Conservation (phyloP, 2,888 invertebrate species). For the Hipparchia semele region DNA sequence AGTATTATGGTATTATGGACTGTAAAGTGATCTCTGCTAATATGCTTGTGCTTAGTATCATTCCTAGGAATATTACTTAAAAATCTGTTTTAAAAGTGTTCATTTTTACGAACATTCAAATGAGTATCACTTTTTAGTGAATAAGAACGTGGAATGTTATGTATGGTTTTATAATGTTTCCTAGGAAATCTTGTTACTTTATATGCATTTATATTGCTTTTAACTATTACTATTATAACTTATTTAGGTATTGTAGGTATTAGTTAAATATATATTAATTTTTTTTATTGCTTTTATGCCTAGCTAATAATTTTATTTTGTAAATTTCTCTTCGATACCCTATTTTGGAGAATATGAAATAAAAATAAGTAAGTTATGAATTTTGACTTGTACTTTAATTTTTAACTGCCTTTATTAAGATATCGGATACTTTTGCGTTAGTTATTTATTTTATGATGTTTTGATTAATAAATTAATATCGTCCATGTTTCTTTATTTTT, state of each 20-base stretch:
- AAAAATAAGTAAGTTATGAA: slow-evolving; percentile 4
- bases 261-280: not conserved
- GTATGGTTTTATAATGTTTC: not conserved
- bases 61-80: not conserved
- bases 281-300: not conserved
- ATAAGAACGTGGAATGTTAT: not conserved
- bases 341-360: not conserved
- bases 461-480: not conserved
- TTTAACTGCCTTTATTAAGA: not conserved
- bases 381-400: not conserved
- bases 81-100: not conserved
- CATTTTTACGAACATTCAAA: not conserved
- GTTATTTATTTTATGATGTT: not conserved
- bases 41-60: not conserved
- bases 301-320: not conserved
- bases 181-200: not conserved
- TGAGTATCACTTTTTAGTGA: not conserved
- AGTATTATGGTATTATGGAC: not conserved
- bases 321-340: not conserved
- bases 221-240: not conserved
- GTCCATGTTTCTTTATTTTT: not conserved
- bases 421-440: not conserved
- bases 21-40: not conserved
- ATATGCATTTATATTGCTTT: not conserved
- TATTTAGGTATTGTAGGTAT: not conserved